Percentiles rank a stretch among this genome's conserved stretches.
These are phyloP conservation scores for Danionella dracula DNA, from an alignment of 2,797 vertebrate genomes.

Conservation along the genomic window DNA sequence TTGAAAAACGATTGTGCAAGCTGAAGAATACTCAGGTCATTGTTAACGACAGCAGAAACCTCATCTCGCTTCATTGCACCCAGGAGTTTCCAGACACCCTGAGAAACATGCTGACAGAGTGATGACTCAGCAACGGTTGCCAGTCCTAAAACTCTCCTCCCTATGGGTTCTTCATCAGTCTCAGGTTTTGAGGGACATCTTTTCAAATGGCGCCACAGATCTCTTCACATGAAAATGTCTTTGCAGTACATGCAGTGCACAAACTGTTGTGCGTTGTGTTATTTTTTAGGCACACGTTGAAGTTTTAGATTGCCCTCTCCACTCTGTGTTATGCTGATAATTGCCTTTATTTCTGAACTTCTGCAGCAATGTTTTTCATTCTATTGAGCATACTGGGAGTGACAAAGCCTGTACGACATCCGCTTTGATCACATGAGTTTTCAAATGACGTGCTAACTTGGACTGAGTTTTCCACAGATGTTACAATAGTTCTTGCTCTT, in stretches of 20 bases:
- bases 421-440: neutral
- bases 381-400: neutral
- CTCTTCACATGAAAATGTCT: constrained; percentile 22
- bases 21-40: constrained; percentile 38
- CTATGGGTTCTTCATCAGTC: neutral
- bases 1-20: constrained; percentile 42
- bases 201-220: constrained; percentile 22
- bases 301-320: neutral
- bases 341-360: neutral
- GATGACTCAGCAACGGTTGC: constrained; percentile 2
- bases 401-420: neutral
- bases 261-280: constrained; percentile 1
- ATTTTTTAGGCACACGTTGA: neutral
- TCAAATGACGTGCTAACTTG: neutral
- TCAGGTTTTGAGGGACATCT: constrained; percentile 30
- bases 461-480: neutral
- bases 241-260: constrained; percentile 33
- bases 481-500: neutral
- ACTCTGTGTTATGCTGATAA: neutral
- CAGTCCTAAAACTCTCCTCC: constrained; percentile 24
- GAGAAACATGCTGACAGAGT: constrained; percentile 16
- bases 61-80: constrained; percentile 46
- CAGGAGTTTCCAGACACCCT: constrained; percentile 27
- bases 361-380: neutral
- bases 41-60: constrained; percentile 32